These are phyloP conservation scores for Pteruthius melanotis DNA, from an alignment of 2,113 vertebrate genomes.

Conservation along the genomic window DNA sequence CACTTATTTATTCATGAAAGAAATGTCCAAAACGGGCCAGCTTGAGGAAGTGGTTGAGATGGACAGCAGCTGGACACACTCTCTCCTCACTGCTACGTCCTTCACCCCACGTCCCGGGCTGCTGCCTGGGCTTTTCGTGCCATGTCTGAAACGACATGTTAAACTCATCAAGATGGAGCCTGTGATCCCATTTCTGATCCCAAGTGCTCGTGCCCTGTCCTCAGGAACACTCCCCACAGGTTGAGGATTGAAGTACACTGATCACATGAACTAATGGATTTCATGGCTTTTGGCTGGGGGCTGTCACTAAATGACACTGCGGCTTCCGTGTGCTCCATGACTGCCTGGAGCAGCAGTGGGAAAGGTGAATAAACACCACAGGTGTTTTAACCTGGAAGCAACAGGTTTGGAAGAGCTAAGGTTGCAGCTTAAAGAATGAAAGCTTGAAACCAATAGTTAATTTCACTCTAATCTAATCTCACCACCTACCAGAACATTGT, in stretches of 20 bases:
- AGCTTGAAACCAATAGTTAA: neutral
- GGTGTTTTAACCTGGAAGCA: neutral
- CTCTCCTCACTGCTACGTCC: rapidly evolving
- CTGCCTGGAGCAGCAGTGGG: neutral
- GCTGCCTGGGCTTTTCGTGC: neutral
- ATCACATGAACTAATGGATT: neutral
- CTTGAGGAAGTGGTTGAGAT: neutral
- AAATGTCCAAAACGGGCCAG: neutral
- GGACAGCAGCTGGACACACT: neutral
- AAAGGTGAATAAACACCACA: neutral
- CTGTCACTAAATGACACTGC: neutral
- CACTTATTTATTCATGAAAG: neutral
- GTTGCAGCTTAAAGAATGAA: neutral
- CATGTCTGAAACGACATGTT: rapidly evolving
- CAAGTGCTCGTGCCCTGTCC: neutral
- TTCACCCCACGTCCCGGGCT: rapidly evolving
- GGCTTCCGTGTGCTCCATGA: neutral
- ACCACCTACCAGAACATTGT: neutral
- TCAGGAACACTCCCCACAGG: neutral
- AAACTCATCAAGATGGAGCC: neutral
- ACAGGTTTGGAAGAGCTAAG: neutral
- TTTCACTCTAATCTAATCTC: conserved; percentile 21
- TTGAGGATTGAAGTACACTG: neutral
- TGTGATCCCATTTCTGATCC: neutral
- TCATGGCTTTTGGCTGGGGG: neutral